Base-by-base conservation (phyloP, 2,888 invertebrate species). In the Spisula subtruncata region DNA sequence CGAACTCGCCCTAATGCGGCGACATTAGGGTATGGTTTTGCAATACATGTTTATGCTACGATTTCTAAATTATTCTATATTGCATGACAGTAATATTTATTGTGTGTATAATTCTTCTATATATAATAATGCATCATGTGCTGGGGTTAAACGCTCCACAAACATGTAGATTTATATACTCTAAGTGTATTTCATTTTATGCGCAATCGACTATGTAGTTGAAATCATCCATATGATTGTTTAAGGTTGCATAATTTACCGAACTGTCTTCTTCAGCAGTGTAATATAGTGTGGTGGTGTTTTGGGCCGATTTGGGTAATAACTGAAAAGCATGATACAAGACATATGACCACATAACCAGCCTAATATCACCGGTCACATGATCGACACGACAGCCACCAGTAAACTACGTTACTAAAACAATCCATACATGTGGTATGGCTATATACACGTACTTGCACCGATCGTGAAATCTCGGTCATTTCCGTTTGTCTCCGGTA, bases 201-300 rank as follows among this genome's bases (percentile, higher is more conserved):
- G 60, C 60, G 25, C 25, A 60, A 20, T 51, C 20, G 20, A 18
- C 60, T 60, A 60, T n/a, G 25, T 66, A 66, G n/a, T 66, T 1
- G 0, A 66, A 66, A 10, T n/a, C 20, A 25, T 66, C 60, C 25
- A n/a, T 66, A 51, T 51, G 12, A 10, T n/a, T 66, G 25, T 66
- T 25, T 8, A 25, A 25, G n/a, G 25, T 25, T 66, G 60, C 25
- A 25, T 25, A 25, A 25, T 32, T 91, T 91, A 91, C 91, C 91
- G 91, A 25, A 89, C 75, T 6, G 88, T 91, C 89, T 91, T 91
- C 88, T 89, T 85, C 80, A 89, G 91, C 60, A 91, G 86, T n/a
- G 71, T 88, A 32, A 91, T 91, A 86, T 79, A 91, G 29, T 91
- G 88, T 80, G 89, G 89, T 60, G 91, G 91, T 46, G 83, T 83